phyloP scores from a whole-genome alignment of 1,140 invertebrate genomes.

The Ostrea denselamellosa region DNA sequence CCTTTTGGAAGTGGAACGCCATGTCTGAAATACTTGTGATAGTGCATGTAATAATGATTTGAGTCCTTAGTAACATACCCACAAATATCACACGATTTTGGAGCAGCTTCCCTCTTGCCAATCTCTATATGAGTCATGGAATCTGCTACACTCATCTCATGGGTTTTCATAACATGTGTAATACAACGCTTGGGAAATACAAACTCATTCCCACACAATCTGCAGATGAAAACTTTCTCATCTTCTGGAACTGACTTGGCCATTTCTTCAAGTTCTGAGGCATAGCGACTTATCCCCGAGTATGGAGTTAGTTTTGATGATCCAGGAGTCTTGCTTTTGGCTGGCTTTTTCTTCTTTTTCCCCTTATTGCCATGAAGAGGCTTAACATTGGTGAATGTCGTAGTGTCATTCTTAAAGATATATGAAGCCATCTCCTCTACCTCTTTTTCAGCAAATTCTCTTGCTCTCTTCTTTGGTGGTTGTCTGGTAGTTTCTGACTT shows the following conservation, averaged over 20 bases:
- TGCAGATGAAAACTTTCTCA: constrained; percentile 64
- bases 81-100: constrained; percentile 70
- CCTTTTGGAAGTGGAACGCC: constrained; percentile 70
- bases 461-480: constrained; percentile 74
- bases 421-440: constrained; percentile 35
- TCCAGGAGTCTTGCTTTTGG: constrained; percentile 18
- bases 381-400: constrained; percentile 23
- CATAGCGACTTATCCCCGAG: constrained; percentile 15
- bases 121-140: constrained; percentile 56
- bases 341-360: constrained; percentile 57
- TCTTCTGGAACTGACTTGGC: constrained; percentile 54
- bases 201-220: constrained; percentile 68
- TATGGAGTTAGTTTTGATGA: constrained; percentile 12
- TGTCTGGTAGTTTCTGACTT: constrained; percentile 64
- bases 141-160: constrained; percentile 62
- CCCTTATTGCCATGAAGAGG: not conserved
- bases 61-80: constrained; percentile 69
- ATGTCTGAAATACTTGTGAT: constrained; percentile 74
- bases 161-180: constrained; percentile 62
- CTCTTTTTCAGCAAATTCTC: constrained; percentile 61
- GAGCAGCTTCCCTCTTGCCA: constrained; percentile 41
- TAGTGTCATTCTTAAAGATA: constrained; percentile 15
- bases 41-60: constrained; percentile 71
- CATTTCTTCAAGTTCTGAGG: constrained; percentile 62
- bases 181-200: constrained; percentile 67